These are phyloP conservation scores for Arizona elegans DNA, from an alignment of 2,113 vertebrate species.

Conservation along the genomic window DNA sequence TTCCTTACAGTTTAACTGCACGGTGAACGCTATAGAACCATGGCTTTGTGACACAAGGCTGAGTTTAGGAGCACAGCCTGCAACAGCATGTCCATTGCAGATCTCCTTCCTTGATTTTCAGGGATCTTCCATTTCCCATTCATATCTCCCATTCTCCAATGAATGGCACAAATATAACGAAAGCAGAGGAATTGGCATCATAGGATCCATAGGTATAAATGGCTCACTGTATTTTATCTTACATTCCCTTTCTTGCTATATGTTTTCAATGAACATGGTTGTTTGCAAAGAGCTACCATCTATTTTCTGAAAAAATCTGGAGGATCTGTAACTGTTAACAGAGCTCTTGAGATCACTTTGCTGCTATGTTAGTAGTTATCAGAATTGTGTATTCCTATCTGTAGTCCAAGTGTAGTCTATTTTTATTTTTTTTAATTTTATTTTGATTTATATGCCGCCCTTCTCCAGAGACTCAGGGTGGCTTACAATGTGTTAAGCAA, in stretches of 20 bases:
- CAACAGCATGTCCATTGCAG: background rate
- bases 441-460: too few species aligned
- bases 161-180: background rate
- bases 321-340: background rate
- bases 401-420: background rate
- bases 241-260: background rate
- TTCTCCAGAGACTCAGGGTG: too few species aligned
- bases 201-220: background rate
- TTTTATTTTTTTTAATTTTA: too few species aligned
- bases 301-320: background rate
- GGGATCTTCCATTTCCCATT: background rate
- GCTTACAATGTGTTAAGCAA: too few species aligned
- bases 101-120: background rate
- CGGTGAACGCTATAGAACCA: background rate
- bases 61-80: background rate
- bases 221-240: background rate
- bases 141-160: background rate
- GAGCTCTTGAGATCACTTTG: background rate
- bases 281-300: background rate
- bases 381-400: background rate
- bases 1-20: background rate
- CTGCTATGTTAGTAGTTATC: background rate
- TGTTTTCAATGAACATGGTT: background rate
- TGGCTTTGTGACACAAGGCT: background rate
- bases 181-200: background rate